Evolutionary conservation across 2,888 invertebrate species (phyloP).

Genomic region (Syritta pipiens): DNA sequence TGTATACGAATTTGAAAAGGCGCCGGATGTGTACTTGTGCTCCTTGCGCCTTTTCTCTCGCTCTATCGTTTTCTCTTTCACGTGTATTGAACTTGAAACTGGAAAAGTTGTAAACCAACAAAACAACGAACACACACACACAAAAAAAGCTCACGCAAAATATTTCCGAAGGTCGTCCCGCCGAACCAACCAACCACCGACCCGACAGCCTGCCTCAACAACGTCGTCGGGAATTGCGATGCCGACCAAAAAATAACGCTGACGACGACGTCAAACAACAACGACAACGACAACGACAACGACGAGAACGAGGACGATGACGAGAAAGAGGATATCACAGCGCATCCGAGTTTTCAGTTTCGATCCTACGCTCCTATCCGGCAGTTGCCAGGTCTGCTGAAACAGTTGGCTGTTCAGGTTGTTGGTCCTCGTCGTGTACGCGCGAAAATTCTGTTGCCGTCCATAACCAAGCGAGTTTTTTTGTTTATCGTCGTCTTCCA

Average conservation of each 20-base stretch:
- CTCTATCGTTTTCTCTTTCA: conserved; percentile 6
- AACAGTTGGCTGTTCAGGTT: conserved; percentile 23
- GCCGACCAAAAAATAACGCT: conserved; percentile 17
- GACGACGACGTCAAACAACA: conserved; percentile 15
- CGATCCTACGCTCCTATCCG: conserved; percentile 60
- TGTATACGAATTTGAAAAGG: background rate
- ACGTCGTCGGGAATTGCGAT: too few species aligned
- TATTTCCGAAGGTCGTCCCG: conserved; percentile 52
- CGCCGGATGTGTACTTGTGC: background rate
- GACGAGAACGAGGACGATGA: background rate
- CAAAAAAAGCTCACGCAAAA: conserved; percentile 62
- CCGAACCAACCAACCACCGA: conserved; percentile 19
- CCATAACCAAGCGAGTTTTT: conserved; percentile 25
- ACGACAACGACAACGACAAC: conserved; percentile 1
- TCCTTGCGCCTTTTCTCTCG: background rate
- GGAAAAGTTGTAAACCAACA: conserved; percentile 50
- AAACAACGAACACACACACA: background rate
- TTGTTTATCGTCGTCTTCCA: conserved; percentile 34
- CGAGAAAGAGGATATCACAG: conserved; percentile 28
- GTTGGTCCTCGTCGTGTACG: conserved; percentile 25
- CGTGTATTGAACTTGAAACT: conserved; percentile 58
- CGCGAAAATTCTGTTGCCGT: conserved; percentile 39
- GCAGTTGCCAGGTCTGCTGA: conserved; percentile 52
- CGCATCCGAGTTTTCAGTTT: conserved; percentile 64
- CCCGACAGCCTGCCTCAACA: conserved; percentile 57